Percentiles rank a stretch among this genome's conserved stretches.
Evolutionary conservation across 1,140 invertebrate species (phyloP).

Genomic region (Trachymyrmex septentrionalis): DNA sequence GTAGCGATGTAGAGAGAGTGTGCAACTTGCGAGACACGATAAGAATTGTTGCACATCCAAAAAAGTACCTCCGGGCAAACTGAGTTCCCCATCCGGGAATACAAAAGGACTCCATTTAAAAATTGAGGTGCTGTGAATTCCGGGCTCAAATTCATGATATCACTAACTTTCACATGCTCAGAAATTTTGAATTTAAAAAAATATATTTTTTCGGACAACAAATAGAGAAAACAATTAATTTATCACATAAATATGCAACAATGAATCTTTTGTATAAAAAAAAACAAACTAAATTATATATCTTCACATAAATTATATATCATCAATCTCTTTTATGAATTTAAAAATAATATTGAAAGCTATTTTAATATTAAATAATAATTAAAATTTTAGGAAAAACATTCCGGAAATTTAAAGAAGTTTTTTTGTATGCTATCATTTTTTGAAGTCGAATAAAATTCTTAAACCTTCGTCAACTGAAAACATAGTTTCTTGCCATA

Average conservation of each 20-base stretch:
- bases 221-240: neutral
- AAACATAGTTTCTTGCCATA: neutral
- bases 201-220: neutral
- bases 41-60: slow-evolving; percentile 52
- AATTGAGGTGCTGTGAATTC: slow-evolving; percentile 27
- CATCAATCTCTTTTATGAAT: neutral
- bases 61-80: slow-evolving; percentile 8
- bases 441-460: neutral
- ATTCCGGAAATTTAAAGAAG: neutral
- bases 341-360: neutral
- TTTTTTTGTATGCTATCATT: neutral
- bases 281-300: neutral
- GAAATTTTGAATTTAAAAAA: neutral
- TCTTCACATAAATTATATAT: neutral
- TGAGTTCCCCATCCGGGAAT: slow-evolving; percentile 1
- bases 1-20: neutral
- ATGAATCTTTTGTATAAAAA: neutral
- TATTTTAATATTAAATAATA: neutral
- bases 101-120: slow-evolving; percentile 53
- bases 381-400: neutral
- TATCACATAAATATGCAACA: neutral
- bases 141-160: neutral
- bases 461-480: neutral
- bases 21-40: slow-evolving; percentile 39
- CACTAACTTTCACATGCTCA: neutral